Conservation (phyloP, 1,140 invertebrate species). For the Drosophila ogumai region DNA sequence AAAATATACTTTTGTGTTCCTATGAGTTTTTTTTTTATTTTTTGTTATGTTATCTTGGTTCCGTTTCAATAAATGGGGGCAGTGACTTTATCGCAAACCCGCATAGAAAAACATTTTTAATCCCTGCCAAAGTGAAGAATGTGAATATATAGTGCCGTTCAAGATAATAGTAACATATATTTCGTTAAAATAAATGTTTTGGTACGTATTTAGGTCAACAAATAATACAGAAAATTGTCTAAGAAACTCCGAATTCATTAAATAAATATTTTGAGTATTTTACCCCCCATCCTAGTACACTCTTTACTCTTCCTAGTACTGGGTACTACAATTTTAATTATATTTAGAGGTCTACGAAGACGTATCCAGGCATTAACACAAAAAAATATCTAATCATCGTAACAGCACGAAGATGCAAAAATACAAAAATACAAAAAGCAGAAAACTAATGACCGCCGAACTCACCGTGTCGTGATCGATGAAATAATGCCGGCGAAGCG, state of each 20-base stretch:
- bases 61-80: background rate
- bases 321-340: constrained; percentile 25
- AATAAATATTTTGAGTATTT: background rate
- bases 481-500: constrained; percentile 31
- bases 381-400: constrained; percentile 18
- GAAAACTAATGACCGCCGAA: constrained; percentile 17
- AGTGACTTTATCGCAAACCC: constrained; percentile 8
- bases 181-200: background rate
- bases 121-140: too few relatives aligned
- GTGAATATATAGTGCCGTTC: background rate
- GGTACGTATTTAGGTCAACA: too few relatives aligned
- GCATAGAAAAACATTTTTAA: constrained; percentile 1
- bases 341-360: constrained; percentile 23
- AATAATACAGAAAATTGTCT: too few relatives aligned
- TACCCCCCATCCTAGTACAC: background rate
- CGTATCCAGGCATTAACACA: constrained; percentile 18
- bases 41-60: background rate
- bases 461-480: constrained; percentile 34
- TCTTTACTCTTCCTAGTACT: background rate
- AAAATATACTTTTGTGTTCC: background rate
- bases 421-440: constrained; percentile 2
- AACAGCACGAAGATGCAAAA: constrained; percentile 5
- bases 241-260: background rate
- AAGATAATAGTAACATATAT: background rate
- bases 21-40: background rate